Conservation (phyloP, 2,797 vertebrate species). For the Tympanoctomys barrerae region DNA sequence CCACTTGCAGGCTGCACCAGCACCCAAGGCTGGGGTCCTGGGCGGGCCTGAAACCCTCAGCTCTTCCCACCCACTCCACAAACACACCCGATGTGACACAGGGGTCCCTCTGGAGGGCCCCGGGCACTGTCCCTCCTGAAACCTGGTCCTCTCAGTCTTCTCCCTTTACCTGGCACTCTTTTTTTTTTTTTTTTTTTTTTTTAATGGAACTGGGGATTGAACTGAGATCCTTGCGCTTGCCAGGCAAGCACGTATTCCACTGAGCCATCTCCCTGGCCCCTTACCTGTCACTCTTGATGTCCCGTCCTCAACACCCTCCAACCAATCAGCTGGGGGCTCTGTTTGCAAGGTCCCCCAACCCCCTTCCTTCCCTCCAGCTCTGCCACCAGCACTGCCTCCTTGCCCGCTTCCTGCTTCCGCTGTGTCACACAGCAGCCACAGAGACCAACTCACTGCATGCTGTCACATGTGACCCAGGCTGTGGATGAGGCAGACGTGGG, state of each 20-base stretch:
- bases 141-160: not conserved
- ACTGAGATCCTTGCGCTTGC: too few relatives aligned
- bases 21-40: not conserved
- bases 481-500: accelerated
- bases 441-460: not conserved
- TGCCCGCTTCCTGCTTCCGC: accelerated
- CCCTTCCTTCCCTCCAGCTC: not conserved
- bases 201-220: too few relatives aligned
- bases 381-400: accelerated
- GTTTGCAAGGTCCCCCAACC: not conserved
- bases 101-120: not conserved
- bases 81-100: not conserved
- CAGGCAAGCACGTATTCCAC: too few relatives aligned
- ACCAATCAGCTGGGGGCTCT: not conserved
- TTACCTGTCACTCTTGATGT: not conserved
- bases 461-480: accelerated
- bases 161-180: too few relatives aligned
- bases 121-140: not conserved
- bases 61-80: not conserved
- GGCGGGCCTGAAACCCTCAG: not conserved
- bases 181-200: too few relatives aligned
- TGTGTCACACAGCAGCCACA: not conserved
- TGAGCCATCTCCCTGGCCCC: too few relatives aligned
- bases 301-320: not conserved
- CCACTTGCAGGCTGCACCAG: not conserved